Base-by-base conservation (phyloP, 2,113 vertebrate species). In the Merops nubicus region DNA sequence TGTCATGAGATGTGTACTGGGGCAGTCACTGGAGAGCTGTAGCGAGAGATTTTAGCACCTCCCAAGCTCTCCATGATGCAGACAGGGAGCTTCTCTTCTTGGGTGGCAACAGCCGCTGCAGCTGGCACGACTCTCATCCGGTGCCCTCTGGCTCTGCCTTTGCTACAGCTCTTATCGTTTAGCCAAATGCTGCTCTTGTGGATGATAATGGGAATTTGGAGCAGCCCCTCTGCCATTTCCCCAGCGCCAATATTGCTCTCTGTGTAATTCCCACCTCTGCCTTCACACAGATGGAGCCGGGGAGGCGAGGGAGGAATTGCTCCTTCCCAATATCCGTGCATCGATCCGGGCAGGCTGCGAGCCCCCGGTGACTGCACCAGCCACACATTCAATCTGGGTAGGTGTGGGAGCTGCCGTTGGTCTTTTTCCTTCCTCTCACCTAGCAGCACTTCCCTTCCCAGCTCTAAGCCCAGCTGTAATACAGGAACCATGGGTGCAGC, bases 101-200 rank as follows among this genome's bases (percentile, higher is more conserved):
- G 94, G 88, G 75, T 80, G 94, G 82, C 88, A 73, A 18, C 75
- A 31, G 78, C 85, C 2, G 28, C 5, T 34, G 89, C 93, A 91
- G 95, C 89, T 91, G 93, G 74, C 88, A n/a, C n/a, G 94, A 56
- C 85, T 75, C 91, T 83, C 25, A 0, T 20, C 80, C 4, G 28
- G 59, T 84, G 85, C 75, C 88, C 88, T 88, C 70, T 62, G 88
- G 78, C 92, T 92, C 77, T 85, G 69, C 77, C 81, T 72, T 70
- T 2, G 6, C 90, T 50, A 9, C 79, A 42, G 72, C 86, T 36
- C 76, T 80, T 22, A 45, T 50, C 48, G 2, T 70, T 15, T 47
- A 86, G 83, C 51, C 59, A 67, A 94, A 60, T 17, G 68, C 88
- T 75, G 75, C 68, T 60, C 79, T 91, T 88, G 76, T 88, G 81